A percentile compares a stretch with the other conserved stretches of the same genome.
These are phyloP conservation scores for Dipodomys stephensi DNA, from an alignment of 2,113 vertebrate species.

Conservation along the genomic window DNA sequence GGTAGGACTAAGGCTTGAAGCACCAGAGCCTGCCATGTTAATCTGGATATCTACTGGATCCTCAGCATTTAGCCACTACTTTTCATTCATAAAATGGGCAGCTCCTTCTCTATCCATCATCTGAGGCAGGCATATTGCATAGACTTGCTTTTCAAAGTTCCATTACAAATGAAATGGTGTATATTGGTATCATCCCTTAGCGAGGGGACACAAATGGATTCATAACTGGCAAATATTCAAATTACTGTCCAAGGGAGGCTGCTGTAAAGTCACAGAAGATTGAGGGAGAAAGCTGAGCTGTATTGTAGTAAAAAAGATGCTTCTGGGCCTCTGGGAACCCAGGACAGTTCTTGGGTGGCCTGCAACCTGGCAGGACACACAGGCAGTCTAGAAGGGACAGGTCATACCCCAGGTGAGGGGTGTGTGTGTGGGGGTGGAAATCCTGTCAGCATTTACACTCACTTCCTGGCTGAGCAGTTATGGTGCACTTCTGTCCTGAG, in stretches of 20 bases:
- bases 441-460: too few species aligned
- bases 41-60: too few species aligned
- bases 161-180: background rate
- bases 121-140: background rate
- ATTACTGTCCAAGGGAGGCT: too few species aligned
- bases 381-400: background rate
- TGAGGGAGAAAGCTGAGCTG: too few species aligned
- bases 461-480: too few species aligned
- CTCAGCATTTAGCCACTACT: background rate
- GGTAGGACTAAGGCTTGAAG: background rate
- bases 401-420: too few species aligned
- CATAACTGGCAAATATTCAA: background rate
- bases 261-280: background rate
- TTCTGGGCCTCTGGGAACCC: fast-evolving
- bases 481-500: background rate
- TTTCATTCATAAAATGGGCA: background rate
- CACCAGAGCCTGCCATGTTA: background rate
- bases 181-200: background rate
- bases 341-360: background rate
- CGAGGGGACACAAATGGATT: too few species aligned
- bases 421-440: too few species aligned
- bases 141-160: background rate
- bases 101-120: background rate
- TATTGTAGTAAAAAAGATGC: background rate
- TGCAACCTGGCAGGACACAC: background rate